phyloP scores from a whole-genome alignment of 2,797 vertebrate species.

The Amazona finschi region DNA sequence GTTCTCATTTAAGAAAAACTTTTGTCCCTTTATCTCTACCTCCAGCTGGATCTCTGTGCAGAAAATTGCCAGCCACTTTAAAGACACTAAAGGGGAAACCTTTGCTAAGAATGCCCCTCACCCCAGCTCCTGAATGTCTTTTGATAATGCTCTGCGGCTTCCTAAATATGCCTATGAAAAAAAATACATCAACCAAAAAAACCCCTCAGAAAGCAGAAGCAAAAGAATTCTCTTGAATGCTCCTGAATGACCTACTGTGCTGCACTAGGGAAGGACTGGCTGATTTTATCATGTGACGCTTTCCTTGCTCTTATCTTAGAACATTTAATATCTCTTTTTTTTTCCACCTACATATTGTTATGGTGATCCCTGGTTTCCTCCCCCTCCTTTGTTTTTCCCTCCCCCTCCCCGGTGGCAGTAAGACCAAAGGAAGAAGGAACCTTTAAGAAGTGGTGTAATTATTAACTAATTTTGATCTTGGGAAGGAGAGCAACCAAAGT shows the following conservation, averaged over 20 bases:
- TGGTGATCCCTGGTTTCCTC: slow-evolving; percentile 35
- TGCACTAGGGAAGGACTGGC: background rate
- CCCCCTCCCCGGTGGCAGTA: background rate
- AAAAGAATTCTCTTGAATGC: slow-evolving; percentile 20
- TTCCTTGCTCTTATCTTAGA: slow-evolving; percentile 43
- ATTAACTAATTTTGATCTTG: slow-evolving; percentile 60
- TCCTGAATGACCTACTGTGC: slow-evolving; percentile 15
- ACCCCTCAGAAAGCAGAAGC: background rate
- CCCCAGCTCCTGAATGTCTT: background rate
- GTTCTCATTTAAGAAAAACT: slow-evolving; percentile 9
- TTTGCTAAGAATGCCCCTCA: background rate
- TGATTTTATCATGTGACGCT: slow-evolving; percentile 18
- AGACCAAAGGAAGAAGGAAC: slow-evolving; percentile 38
- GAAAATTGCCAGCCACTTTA: background rate
- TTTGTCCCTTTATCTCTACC: background rate
- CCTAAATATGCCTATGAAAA: background rate
- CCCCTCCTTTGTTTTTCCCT: background rate
- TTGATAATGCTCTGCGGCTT: background rate
- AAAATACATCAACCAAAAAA: background rate
- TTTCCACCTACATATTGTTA: slow-evolving; percentile 51
- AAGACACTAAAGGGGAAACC: background rate
- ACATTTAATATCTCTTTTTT: background rate
- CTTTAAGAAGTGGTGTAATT: slow-evolving; percentile 53
- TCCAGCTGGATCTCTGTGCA: background rate
- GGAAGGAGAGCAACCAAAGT: slow-evolving; percentile 42